A percentile compares a stretch with the other conserved stretches of the same genome.
These are phyloP conservation scores for Drosophila sechellia DNA, from an alignment of 1,140 invertebrate species.

Conservation along the genomic window DNA sequence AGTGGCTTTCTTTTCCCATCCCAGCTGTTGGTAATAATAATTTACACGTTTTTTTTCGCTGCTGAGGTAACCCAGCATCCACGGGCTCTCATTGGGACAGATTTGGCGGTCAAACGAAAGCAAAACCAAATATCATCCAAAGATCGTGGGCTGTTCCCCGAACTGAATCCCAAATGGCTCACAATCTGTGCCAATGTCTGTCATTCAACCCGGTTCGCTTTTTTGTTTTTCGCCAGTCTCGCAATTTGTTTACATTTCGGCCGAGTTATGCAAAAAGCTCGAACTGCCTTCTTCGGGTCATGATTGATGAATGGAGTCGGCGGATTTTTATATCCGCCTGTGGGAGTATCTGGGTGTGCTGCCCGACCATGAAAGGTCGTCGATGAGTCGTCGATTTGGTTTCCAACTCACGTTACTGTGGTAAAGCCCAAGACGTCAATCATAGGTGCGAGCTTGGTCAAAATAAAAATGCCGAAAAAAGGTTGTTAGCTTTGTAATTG, in stretches of 20 bases:
- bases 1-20: slow-evolving; percentile 58
- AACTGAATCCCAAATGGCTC: background rate
- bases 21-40: slow-evolving; percentile 58
- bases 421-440: background rate
- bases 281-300: slow-evolving; percentile 40
- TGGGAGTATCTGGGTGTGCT: slow-evolving; percentile 38
- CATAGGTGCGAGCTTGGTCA: background rate
- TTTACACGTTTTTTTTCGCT: slow-evolving; percentile 64
- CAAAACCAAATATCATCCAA: slow-evolving; percentile 29
- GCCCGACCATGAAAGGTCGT: slow-evolving; percentile 42
- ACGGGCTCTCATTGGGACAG: slow-evolving; percentile 3
- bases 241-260: slow-evolving; percentile 47
- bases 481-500: background rate
- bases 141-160: slow-evolving; percentile 48
- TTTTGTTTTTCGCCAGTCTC: slow-evolving; percentile 11
- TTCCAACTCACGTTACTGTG: background rate
- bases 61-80: slow-evolving; percentile 57
- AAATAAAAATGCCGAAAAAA: background rate
- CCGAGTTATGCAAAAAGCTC: slow-evolving; percentile 41
- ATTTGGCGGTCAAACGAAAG: slow-evolving; percentile 72
- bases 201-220: slow-evolving; percentile 47
- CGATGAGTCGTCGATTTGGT: slow-evolving; percentile 16
- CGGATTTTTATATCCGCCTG: slow-evolving; percentile 36
- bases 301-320: slow-evolving; percentile 34
- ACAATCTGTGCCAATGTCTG: slow-evolving; percentile 70